Evolutionary conservation across 2,888 invertebrate genomes (phyloP).

Genomic region (Erebia ligea): DNA sequence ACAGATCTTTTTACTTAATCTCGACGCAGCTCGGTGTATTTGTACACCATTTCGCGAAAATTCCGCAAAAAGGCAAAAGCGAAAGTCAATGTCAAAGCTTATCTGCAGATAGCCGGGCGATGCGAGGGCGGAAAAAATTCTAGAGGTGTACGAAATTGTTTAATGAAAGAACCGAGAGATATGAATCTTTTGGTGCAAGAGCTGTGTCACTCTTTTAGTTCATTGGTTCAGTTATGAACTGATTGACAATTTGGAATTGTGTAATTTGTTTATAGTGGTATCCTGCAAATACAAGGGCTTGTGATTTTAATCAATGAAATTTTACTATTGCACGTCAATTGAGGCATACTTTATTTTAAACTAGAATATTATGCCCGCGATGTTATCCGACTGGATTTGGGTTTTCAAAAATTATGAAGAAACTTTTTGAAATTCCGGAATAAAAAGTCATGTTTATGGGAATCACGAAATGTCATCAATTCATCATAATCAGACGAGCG

Average conservation of each 20-base stretch:
- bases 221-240: neutral
- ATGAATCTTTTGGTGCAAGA: neutral
- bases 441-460: too few species aligned
- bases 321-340: too few species aligned
- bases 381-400: too few species aligned
- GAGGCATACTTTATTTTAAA: too few species aligned
- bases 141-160: conserved; percentile 3
- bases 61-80: conserved; percentile 25
- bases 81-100: conserved; percentile 38
- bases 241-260: too few species aligned
- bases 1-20: conserved; percentile 18
- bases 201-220: neutral
- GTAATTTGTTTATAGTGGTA: neutral
- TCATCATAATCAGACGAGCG: too few species aligned
- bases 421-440: too few species aligned
- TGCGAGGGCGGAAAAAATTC: conserved; percentile 21
- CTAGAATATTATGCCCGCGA: too few species aligned
- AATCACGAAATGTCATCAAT: too few species aligned
- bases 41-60: conserved; percentile 29
- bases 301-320: too few species aligned
- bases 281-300: too few species aligned
- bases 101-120: conserved; percentile 34
- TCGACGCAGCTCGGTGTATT: conserved; percentile 24
- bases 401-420: too few species aligned
- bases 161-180: neutral